phyloP scores from a whole-genome alignment of 2,797 vertebrate genomes.

The Pygocentrus nattereri region DNA sequence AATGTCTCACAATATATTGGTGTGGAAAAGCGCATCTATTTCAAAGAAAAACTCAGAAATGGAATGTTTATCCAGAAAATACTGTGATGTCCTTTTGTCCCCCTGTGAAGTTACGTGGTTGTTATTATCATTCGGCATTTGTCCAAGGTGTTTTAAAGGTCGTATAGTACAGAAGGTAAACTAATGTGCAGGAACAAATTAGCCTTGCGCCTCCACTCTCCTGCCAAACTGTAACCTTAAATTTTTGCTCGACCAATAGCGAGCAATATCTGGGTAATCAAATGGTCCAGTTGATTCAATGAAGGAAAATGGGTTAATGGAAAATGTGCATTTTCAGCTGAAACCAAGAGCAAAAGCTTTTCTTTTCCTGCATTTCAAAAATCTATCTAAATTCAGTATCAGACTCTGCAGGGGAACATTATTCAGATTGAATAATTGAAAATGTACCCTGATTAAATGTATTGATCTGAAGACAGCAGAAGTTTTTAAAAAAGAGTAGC shows the following conservation, averaged over 20 bases:
- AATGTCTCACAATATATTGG: slow-evolving; percentile 15
- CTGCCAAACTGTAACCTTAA: background rate
- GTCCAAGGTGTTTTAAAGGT: background rate
- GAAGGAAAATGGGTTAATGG: background rate
- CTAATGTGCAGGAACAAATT: background rate
- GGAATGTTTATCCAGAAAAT: background rate
- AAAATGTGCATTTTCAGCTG: no score
- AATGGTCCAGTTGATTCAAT: background rate
- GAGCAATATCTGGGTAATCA: background rate
- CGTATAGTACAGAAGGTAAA: background rate
- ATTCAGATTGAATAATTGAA: no score
- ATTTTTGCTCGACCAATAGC: background rate
- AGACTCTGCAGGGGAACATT: no score
- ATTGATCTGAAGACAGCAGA: no score
- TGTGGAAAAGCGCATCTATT: slow-evolving; percentile 13
- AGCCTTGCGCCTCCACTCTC: background rate
- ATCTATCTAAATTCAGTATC: no score
- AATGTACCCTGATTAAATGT: no score
- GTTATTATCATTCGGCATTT: background rate
- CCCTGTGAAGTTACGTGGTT: background rate
- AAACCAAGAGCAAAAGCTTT: no score
- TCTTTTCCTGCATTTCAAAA: no score
- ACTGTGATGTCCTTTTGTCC: background rate
- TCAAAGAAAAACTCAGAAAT: background rate
- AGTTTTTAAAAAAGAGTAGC: no score